phyloP scores from a whole-genome alignment of 2,797 vertebrate species.

The Mustela erminea region DNA sequence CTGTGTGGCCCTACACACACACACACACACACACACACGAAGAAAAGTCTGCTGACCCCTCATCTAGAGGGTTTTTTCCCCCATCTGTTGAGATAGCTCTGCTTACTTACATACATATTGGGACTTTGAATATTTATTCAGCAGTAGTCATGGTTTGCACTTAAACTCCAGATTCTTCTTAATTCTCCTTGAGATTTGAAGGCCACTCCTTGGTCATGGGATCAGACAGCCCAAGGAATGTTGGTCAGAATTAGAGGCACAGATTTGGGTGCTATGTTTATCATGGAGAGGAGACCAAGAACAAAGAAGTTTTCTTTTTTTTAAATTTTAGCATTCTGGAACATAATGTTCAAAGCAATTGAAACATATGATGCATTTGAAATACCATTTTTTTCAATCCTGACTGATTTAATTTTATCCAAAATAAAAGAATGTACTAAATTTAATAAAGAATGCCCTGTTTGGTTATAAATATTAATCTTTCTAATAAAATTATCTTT shows the following conservation, averaged over 20 bases:
- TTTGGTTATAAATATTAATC: neutral
- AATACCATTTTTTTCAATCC: neutral
- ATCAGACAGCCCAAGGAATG: neutral
- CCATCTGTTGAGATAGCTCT: neutral
- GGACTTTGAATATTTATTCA: neutral
- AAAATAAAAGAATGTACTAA: constrained; percentile 40
- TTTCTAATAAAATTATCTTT: neutral
- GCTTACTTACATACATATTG: neutral
- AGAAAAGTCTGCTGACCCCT: neutral
- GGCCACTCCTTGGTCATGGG: neutral
- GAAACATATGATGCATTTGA: neutral
- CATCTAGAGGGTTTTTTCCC: neutral
- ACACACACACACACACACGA: neutral
- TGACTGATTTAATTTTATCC: constrained; percentile 48
- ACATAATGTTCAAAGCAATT: constrained; percentile 32
- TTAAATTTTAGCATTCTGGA: neutral
- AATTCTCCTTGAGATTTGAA: neutral
- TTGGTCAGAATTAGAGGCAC: neutral
- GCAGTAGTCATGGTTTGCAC: neutral
- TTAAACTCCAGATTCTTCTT: neutral
- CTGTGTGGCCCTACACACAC: neutral
- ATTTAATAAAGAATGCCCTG: neutral
- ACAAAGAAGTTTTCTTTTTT: neutral
- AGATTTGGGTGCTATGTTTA: neutral
- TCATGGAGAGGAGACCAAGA: neutral